Evolutionary conservation across 2,113 vertebrate species (phyloP).

Genomic region (Platycercus adscitus): DNA sequence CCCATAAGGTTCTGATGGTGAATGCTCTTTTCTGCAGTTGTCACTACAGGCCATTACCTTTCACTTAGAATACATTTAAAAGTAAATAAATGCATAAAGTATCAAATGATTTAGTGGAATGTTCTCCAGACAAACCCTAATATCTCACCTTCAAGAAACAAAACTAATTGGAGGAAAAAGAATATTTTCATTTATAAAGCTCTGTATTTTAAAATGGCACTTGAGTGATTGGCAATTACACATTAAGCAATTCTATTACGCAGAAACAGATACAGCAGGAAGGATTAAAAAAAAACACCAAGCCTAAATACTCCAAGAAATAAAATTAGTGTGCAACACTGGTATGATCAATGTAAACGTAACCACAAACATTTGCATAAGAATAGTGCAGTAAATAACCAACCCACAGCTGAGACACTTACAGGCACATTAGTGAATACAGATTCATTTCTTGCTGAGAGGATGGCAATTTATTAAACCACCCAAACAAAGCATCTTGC

Average conservation of each 20-base stretch:
- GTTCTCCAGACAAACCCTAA: background rate
- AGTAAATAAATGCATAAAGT: background rate
- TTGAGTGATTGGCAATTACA: slow-evolving; percentile 20
- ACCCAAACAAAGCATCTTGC: background rate
- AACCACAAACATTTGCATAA: slow-evolving; percentile 52
- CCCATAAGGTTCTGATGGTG: background rate
- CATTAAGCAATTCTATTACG: background rate
- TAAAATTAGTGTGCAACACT: background rate
- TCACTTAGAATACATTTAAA: background rate
- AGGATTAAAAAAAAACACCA: background rate
- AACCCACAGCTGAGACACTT: slow-evolving; percentile 22
- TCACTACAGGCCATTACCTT: background rate
- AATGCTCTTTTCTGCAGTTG: background rate
- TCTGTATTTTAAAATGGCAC: background rate
- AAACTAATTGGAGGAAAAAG: background rate
- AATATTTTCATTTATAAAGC: background rate
- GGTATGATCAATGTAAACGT: slow-evolving; percentile 30
- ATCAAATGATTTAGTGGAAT: background rate
- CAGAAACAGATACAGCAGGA: background rate
- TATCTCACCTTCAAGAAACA: background rate
- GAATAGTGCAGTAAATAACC: slow-evolving; percentile 51
- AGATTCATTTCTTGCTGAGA: background rate
- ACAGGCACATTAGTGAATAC: background rate
- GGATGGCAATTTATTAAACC: background rate
- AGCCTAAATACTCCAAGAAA: background rate